Base-by-base conservation (phyloP, 2,888 invertebrate genomes). In the Neoaliturus tenellus region DNA sequence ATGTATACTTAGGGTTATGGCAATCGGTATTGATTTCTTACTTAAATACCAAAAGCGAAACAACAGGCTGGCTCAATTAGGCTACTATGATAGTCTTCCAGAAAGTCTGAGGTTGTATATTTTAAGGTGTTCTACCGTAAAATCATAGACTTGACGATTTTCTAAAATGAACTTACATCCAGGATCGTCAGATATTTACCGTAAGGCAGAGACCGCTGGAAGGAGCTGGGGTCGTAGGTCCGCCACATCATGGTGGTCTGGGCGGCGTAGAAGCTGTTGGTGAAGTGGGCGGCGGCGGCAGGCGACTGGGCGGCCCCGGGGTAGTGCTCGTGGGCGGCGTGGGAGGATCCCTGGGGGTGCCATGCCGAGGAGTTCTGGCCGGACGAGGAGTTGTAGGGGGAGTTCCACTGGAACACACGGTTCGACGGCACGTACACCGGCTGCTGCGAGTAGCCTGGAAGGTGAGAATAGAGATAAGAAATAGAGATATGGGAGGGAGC, bases 211-310 rank as follows among this genome's bases (percentile, higher is more conserved):
- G 96, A 95, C 80, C 96, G 93, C 90, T 96, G 96, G 89, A 96
- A 95, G n/a, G 95, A 94, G 0, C 91, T 89, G 23, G 93, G 92
- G 89, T 96, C 96, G 91, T 96, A 96, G 20, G 93, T 92, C 87
- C 96, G 93, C 94, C 96, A 96, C 94, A 95, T 94, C 89, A 96
- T 95, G 90, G 95, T 94, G 91, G 96, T 96, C 90, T 96, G 96
- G 20, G 95, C 93, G 90, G 95, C 93, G 90, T 96, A 96, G 88
- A 96, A 95, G 86, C 95, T 95, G 80, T 92, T 92, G 0, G 92
- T 92, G 93, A 90, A 92, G 93, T 81, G 83, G 83, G 83, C 83
- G 28, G 62, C 62, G 28, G 62, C 62, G 17, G 62, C 62, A 78
- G 31, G 62, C 44, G 84, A 73, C 55, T 71, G 71, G 73, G 58